Evolutionary conservation across 2,888 invertebrate genomes (phyloP), one percentile per base, ranked within the genome.

Genomic region (Calephelis perditalis): DNA sequence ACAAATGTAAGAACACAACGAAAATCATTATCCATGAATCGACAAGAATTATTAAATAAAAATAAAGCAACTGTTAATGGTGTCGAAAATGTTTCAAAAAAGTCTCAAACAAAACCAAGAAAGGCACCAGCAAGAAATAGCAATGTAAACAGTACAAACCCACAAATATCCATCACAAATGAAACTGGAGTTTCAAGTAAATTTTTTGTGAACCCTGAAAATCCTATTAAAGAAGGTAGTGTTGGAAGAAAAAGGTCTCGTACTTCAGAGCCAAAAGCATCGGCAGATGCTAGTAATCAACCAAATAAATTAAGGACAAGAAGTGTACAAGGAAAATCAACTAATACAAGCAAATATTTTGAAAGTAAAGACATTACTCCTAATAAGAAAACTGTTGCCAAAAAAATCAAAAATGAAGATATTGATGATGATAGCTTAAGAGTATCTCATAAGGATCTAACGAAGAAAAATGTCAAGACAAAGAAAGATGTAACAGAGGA

Each of bases 401-500:
- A 73, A 67, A 64, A 76, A 72, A 69, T 74, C 35, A 68, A 66
- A 58, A 64, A 67, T 58, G 68, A 68, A 61, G 65, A 77, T 56
- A 15, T 35, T 43, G 67, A 69, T 61, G 79, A 82, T 72, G 81
- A 83, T 61, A 69, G 72, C 40, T 73, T 77, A 62, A 82, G 89
- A 74, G 75, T 88, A 3, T 88, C 82, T 65, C 89, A 90, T 66
- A 83, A 72, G 75, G 87, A 89, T 72, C 68, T 89, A 44, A 52
- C 60, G 10, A 84, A 76, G 70, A 68, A 68, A 43, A 77, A 71
- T 73, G 52, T 61, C 54, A 77, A 76, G 59, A 49, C 69, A 45
- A 82, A 80, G 64, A 79, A 74, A 65, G 84, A 92, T 78, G 85
- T 92, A 5, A 86, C 80, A 57, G 77, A 75, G 55, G 92, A 92